phyloP scores from a whole-genome alignment of 2,888 invertebrate species.

The Phortica okadai region DNA sequence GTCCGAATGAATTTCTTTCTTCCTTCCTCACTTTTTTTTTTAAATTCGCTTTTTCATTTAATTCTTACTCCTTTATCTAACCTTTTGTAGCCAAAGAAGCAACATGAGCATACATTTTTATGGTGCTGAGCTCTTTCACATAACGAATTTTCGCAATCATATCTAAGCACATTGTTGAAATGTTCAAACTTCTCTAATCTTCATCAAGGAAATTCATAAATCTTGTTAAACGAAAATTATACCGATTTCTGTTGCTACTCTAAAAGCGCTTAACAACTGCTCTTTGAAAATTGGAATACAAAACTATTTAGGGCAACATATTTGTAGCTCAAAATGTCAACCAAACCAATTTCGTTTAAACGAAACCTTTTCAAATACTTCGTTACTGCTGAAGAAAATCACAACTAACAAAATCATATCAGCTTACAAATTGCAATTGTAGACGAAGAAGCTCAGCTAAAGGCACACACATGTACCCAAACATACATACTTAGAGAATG shows the following conservation, averaged over 20 bases:
- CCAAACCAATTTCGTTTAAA: background rate
- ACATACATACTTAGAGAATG: background rate
- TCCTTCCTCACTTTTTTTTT: too few relatives aligned
- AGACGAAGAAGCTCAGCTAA: background rate
- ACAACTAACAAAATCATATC: slow-evolving; percentile 20
- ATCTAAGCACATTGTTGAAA: too few relatives aligned
- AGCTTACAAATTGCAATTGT: slow-evolving; percentile 29
- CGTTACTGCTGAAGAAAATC: slow-evolving; percentile 13
- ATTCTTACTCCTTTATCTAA: too few relatives aligned
- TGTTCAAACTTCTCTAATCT: too few relatives aligned
- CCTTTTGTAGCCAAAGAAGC: too few relatives aligned
- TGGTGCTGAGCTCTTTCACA: too few relatives aligned
- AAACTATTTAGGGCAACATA: background rate
- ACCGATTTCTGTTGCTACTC: background rate
- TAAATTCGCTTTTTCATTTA: too few relatives aligned
- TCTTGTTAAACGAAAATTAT: too few relatives aligned
- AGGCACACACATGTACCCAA: background rate
- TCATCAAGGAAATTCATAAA: too few relatives aligned
- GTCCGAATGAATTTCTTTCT: too few relatives aligned
- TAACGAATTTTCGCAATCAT: too few relatives aligned
- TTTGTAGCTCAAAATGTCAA: background rate
- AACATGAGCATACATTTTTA: too few relatives aligned
- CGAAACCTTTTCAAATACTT: slow-evolving; percentile 2
- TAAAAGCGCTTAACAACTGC: background rate
- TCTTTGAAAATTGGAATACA: background rate